A percentile compares a stretch with the other conserved stretches of the same genome.
Evolutionary conservation across 2,888 invertebrate species (phyloP).

Genomic region (Trachelus iudaicus): DNA sequence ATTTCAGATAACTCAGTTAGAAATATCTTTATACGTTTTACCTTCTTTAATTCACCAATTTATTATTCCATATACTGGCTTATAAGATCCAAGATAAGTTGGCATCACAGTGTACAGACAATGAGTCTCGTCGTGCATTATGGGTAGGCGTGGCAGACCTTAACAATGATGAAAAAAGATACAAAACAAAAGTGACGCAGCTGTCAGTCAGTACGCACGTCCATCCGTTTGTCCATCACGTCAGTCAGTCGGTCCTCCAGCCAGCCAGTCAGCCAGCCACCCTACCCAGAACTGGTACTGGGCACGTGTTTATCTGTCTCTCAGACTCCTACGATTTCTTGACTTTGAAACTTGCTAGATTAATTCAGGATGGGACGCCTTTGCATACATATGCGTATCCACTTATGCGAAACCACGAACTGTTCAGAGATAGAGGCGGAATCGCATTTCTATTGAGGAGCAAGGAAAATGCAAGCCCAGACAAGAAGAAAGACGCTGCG

Average conservation of each 20-base stretch:
- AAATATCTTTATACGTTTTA: not conserved
- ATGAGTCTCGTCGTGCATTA: constrained; percentile 12
- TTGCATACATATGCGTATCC: not conserved
- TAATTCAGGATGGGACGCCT: constrained; percentile 15
- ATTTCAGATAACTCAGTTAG: not conserved
- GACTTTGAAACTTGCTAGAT: constrained; percentile 19
- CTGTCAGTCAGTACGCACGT: constrained; percentile 16
- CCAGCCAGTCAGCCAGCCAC: not conserved
- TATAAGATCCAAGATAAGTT: not conserved
- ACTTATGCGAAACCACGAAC: not conserved
- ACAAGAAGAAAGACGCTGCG: not conserved
- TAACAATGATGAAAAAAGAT: constrained; percentile 8
- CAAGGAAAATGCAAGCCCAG: not conserved
- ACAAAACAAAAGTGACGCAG: constrained; percentile 8
- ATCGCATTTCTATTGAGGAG: not conserved
- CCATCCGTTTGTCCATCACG: constrained; percentile 23
- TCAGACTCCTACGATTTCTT: constrained; percentile 14
- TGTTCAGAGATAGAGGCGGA: not conserved
- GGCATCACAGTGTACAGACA: not conserved
- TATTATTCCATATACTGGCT: not conserved
- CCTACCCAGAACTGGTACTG: constrained; percentile 5
- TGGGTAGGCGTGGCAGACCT: constrained; percentile 33
- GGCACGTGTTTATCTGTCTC: constrained; percentile 23
- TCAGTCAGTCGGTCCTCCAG: not conserved
- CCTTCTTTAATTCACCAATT: not conserved